phyloP scores from a whole-genome alignment of 2,113 vertebrate genomes.

The Microtus montanus region DNA sequence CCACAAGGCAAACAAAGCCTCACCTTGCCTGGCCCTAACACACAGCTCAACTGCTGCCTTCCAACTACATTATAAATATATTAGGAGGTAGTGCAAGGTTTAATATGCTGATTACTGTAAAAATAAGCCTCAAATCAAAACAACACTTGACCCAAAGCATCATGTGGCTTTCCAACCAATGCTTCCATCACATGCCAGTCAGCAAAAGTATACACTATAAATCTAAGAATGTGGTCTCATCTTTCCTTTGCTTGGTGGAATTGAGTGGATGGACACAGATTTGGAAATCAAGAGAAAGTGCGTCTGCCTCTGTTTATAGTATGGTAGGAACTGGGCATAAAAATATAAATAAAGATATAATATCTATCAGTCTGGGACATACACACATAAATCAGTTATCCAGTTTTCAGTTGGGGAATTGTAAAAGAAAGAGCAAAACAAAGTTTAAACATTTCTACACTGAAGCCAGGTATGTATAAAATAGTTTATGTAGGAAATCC shows the following conservation, averaged over 20 bases:
- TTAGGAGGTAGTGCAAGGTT: slow-evolving; percentile 63
- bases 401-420: background rate
- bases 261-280: background rate
- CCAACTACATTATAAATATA: slow-evolving; percentile 46
- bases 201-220: background rate
- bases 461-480: background rate
- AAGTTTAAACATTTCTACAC: background rate
- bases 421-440: background rate
- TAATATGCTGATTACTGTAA: slow-evolving; percentile 70
- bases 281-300: slow-evolving; percentile 50
- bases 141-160: slow-evolving; percentile 69
- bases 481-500: background rate
- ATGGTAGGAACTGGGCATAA: background rate
- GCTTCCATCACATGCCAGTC: background rate
- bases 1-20: slow-evolving; percentile 69
- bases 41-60: slow-evolving; percentile 71
- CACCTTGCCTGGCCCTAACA: slow-evolving; percentile 71
- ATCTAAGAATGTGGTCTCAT: slow-evolving; percentile 51
- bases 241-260: slow-evolving; percentile 55
- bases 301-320: slow-evolving; percentile 1
- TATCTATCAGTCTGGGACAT: no score
- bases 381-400: no score
- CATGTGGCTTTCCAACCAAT: slow-evolving; percentile 5
- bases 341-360: no score
- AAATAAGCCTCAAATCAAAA: slow-evolving; percentile 76